These are phyloP conservation scores for Diachasmimorpha longicaudata DNA, from an alignment of 1,140 invertebrate genomes.

Conservation along the genomic window DNA sequence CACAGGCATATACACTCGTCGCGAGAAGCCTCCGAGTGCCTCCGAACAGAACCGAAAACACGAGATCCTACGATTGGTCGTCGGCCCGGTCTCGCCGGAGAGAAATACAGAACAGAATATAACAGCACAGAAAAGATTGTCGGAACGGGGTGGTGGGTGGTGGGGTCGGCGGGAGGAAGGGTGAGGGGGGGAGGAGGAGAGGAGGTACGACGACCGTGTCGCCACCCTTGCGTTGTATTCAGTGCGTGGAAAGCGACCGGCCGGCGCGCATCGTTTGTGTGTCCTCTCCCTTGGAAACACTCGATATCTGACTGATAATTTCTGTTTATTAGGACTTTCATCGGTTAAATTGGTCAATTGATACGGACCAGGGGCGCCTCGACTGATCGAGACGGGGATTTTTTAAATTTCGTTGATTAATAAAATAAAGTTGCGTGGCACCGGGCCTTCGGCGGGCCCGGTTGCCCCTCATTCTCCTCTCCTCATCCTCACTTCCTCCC, in stretches of 20 bases:
- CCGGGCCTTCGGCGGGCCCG: background rate
- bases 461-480: background rate
- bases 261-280: conserved; percentile 45
- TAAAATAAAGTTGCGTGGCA: background rate
- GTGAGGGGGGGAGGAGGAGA: background rate
- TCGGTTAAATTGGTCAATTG: too few relatives aligned
- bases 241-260: conserved; percentile 54
- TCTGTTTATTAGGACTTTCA: background rate
- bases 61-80: background rate
- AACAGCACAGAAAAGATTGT: background rate
- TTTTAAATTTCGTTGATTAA: background rate
- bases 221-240: conserved; percentile 31
- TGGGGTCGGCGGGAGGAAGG: background rate
- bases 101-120: background rate
- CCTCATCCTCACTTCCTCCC: background rate
- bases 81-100: background rate
- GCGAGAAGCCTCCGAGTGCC: background rate
- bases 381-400: background rate
- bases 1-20: background rate
- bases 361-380: background rate
- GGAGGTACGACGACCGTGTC: conserved; percentile 17
- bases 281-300: background rate
- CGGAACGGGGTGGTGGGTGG: background rate
- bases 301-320: background rate
- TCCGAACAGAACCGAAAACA: background rate